phyloP scores from a whole-genome alignment of 2,888 invertebrate species.

The Craniophora ligustri region DNA sequence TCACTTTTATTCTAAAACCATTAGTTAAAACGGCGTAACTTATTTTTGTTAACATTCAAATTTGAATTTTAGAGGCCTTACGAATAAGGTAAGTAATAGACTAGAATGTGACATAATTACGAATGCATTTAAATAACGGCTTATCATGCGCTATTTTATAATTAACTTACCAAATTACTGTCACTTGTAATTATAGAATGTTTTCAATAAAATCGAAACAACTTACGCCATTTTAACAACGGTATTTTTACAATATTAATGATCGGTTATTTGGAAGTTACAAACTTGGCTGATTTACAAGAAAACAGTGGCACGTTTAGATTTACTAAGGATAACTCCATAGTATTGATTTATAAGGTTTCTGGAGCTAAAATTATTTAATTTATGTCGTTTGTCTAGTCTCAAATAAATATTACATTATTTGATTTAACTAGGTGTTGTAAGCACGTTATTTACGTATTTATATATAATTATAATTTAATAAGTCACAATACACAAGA shows the following conservation, averaged over 20 bases:
- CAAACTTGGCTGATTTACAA: constrained; percentile 2
- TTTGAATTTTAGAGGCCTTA: too few relatives aligned
- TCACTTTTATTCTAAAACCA: background rate
- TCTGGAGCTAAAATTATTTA: constrained; percentile 16
- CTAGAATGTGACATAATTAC: too few relatives aligned
- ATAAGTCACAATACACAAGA: constrained; percentile 46
- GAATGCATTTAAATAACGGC: too few relatives aligned
- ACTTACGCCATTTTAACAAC: background rate
- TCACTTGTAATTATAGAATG: too few relatives aligned
- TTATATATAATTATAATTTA: constrained; percentile 15
- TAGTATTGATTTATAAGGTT: constrained; percentile 9
- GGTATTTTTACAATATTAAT: background rate
- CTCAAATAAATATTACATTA: constrained; percentile 9
- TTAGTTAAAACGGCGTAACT: too few relatives aligned
- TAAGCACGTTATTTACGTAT: constrained; percentile 29
- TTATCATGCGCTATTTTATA: too few relatives aligned
- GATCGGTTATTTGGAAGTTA: background rate
- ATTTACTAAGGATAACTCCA: constrained; percentile 1
- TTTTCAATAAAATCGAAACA: too few relatives aligned
- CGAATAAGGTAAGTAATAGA: too few relatives aligned
- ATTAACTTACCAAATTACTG: too few relatives aligned
- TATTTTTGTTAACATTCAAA: background rate
- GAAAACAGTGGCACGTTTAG: background rate
- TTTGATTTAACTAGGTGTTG: constrained; percentile 21
- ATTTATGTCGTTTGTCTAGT: constrained; percentile 1